Conservation (phyloP, 1,140 invertebrate genomes). For the Battus philenor region DNA sequence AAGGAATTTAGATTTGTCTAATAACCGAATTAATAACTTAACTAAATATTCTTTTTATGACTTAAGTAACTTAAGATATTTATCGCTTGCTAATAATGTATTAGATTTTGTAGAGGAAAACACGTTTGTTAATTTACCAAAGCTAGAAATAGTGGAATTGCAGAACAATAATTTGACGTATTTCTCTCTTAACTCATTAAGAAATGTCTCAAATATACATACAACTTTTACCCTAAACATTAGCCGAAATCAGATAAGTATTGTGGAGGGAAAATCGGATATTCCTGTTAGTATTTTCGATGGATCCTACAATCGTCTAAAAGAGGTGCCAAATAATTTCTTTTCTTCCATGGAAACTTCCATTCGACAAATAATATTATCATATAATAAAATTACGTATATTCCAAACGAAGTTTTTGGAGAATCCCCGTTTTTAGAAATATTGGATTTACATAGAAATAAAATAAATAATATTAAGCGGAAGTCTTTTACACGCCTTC, state of each 20-base stretch:
- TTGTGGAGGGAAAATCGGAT: slow-evolving; percentile 77
- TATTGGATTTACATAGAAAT: slow-evolving; percentile 85
- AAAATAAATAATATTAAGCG: slow-evolving; percentile 82
- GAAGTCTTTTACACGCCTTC: slow-evolving; percentile 84
- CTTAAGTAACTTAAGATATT: slow-evolving; percentile 81
- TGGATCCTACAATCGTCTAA: slow-evolving; percentile 81
- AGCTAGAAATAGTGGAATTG: slow-evolving; percentile 82
- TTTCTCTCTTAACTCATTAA: slow-evolving; percentile 81
- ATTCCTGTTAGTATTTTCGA: slow-evolving; percentile 82
- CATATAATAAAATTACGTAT: slow-evolving; percentile 83
- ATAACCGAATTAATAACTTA: slow-evolving; percentile 81
- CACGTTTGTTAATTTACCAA: slow-evolving; percentile 82
- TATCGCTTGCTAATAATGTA: slow-evolving; percentile 82
- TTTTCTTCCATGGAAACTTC: slow-evolving; percentile 79
- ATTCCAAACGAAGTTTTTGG: slow-evolving; percentile 85
- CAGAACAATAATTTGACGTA: slow-evolving; percentile 83
- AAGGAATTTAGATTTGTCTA: slow-evolving; percentile 83
- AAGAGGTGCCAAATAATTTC: slow-evolving; percentile 80
- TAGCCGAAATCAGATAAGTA: slow-evolving; percentile 81
- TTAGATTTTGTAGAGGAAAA: slow-evolving; percentile 78
- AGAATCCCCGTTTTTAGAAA: slow-evolving; percentile 82
- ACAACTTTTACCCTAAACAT: slow-evolving; percentile 81
- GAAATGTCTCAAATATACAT: slow-evolving; percentile 79
- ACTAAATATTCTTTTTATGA: slow-evolving; percentile 79
- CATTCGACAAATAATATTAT: slow-evolving; percentile 81